Conservation (phyloP, 2,888 invertebrate genomes). For the Crepidodera aurea region DNA sequence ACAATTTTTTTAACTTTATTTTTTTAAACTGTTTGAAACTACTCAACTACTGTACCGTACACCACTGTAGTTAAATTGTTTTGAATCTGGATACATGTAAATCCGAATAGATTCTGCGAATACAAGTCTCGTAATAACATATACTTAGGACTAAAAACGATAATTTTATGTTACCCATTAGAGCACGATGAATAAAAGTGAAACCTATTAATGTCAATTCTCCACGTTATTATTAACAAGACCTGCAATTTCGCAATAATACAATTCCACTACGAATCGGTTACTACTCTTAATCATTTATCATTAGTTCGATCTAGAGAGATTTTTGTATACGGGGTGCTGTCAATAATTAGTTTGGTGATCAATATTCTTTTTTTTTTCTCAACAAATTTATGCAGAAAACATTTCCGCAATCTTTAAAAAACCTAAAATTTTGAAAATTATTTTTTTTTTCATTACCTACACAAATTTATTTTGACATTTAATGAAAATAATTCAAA, state of each 20-base stretch:
- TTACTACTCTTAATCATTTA: slow-evolving; percentile 26
- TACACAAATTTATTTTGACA: too few species aligned
- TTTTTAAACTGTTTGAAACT: too few species aligned
- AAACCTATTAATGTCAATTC: slow-evolving; percentile 36
- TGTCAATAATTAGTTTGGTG: too few species aligned
- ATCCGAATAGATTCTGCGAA: neutral
- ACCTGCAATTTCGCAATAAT: slow-evolving; percentile 35
- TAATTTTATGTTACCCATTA: slow-evolving; percentile 30
- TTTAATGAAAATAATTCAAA: too few species aligned
- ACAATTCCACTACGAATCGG: slow-evolving; percentile 12
- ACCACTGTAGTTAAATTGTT: neutral
- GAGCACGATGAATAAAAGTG: slow-evolving; percentile 19
- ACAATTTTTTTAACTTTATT: too few species aligned
- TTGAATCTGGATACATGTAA: neutral
- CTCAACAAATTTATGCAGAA: too few species aligned
- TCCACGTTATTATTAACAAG: slow-evolving; percentile 32
- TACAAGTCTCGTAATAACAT: neutral
- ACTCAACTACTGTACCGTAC: too few species aligned
- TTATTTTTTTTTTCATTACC: too few species aligned
- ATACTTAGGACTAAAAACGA: slow-evolving; percentile 26
- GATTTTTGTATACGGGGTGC: neutral
- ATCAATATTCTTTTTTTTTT: too few species aligned
- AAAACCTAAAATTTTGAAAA: too few species aligned
- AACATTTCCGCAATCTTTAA: too few species aligned
- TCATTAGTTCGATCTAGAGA: slow-evolving; percentile 24